Evolutionary conservation across 2,113 vertebrate species (phyloP), one percentile per base, ranked within the genome.

Genomic region (Eulacestoma nigropectus): DNA sequence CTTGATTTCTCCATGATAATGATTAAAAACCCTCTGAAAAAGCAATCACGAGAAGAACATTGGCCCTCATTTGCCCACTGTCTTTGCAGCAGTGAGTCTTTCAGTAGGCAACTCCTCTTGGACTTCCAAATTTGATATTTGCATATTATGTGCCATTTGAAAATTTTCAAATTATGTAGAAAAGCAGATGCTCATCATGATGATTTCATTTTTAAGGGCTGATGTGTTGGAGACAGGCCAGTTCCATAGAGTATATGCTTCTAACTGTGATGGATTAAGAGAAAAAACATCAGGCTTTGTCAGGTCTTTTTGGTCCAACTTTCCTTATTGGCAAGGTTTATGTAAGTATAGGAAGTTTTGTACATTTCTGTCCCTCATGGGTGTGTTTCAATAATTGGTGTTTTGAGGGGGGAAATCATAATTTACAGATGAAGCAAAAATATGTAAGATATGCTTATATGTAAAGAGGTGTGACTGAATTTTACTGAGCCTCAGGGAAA

Each of bases 401-500:
- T 62, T 79, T 84, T 89, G 37, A 68, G 56, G 26, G 30, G 50
- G 11, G 5, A 62, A 90, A 60, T 84, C 3, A 52, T 75, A 59
- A 77, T 86, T 88, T 97, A 56, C 72, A 84, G 59, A 87, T 74
- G 82, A 88, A 82, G 60, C 75, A 90, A 57, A 97, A 95, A 78
- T 84, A 90, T 93, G 13, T 70, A 83, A 83, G 60, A 60, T 86
- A 90, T 52, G 75, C 85, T 70, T 94, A 37, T 67, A 16, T 76
- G 19, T 84, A 44, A 89, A 68, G 93, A 92, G 33, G 63, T 88
- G 87, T 68, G 60, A 86, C 52, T 92, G 64, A 84, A 74, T 83
- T 89, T 96, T 97, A 90, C 47, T 86, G 79, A 92, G 29, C 94
- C 72, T 83, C 5, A 25, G 79, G 87, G 93, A 88, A 74, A 88